Evolutionary conservation across 2,888 invertebrate genomes (phyloP).

Genomic region (Callyntrura sp.): DNA sequence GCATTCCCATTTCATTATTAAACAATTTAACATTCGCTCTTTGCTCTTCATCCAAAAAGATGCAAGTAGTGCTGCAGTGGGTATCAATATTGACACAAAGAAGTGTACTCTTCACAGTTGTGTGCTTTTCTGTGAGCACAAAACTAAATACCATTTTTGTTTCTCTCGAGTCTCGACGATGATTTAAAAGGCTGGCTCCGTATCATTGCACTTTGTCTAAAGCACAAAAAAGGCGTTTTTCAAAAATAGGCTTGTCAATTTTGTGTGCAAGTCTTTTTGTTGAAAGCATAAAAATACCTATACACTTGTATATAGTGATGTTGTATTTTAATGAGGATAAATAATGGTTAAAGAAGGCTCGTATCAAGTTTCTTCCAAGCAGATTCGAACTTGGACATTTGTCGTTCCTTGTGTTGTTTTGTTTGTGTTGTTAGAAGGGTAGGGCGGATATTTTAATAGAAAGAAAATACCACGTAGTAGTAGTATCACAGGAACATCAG

Average conservation of each 20-base stretch:
- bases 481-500: background rate
- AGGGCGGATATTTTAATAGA: background rate
- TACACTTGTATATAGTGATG: background rate
- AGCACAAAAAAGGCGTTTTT: slow-evolving; percentile 43
- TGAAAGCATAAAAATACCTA: background rate
- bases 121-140: background rate
- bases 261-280: background rate
- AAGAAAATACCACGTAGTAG: background rate
- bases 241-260: slow-evolving; percentile 54
- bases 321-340: background rate
- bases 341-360: background rate
- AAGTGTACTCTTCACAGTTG: background rate
- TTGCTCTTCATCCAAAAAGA: background rate
- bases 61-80: background rate
- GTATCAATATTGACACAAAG: slow-evolving; percentile 7
- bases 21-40: background rate
- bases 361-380: no score
- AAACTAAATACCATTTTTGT: background rate
- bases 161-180: background rate
- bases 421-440: background rate
- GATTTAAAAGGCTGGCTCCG: background rate
- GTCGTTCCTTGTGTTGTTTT: background rate
- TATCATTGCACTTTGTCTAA: slow-evolving; percentile 21
- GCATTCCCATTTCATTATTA: background rate
- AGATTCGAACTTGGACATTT: no score